A percentile compares a stretch with the other conserved stretches of the same genome.
These are phyloP conservation scores for Melanogrammus aeglefinus DNA, from an alignment of 2,797 vertebrate species.

Conservation along the genomic window DNA sequence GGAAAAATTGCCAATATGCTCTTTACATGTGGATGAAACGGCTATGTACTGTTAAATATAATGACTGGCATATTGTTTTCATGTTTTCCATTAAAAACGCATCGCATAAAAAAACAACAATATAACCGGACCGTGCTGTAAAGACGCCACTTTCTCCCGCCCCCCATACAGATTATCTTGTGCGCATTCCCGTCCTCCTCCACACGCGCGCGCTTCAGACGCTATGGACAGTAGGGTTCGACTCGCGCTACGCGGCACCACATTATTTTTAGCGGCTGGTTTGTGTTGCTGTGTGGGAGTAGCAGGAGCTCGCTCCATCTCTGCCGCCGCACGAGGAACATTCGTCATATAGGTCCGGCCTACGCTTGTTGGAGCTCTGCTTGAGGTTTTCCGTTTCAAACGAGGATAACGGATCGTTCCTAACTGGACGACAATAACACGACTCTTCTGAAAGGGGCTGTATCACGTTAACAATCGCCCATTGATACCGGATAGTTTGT, in stretches of 20 bases:
- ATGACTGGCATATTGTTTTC: not conserved
- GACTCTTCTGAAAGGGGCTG: constrained; percentile 17
- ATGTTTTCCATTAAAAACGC: not conserved
- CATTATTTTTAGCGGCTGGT: constrained; percentile 61
- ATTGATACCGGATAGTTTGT: constrained; percentile 25
- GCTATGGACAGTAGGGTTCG: constrained; percentile 21
- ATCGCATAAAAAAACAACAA: not conserved
- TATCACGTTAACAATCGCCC: constrained; percentile 25
- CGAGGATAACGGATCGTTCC: constrained; percentile 37
- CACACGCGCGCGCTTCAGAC: constrained; percentile 40
- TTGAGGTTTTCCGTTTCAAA: constrained; percentile 8
- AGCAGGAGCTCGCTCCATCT: constrained; percentile 20
- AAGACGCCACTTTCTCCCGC: not conserved
- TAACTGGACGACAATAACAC: not conserved
- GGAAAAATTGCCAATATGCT: not conserved
- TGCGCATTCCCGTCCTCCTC: constrained; percentile 60
- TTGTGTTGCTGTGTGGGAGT: constrained; percentile 49
- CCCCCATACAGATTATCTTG: constrained; percentile 55
- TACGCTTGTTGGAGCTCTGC: constrained; percentile 13
- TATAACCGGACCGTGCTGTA: constrained; percentile 37
- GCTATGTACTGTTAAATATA: not conserved
- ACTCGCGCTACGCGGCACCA: constrained; percentile 28
- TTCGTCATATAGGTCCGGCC: not conserved
- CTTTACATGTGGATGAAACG: not conserved
- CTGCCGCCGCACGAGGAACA: constrained; percentile 23